These are phyloP conservation scores for Chaenocephalus aceratus DNA, from an alignment of 2,113 vertebrate species.

Conservation along the genomic window DNA sequence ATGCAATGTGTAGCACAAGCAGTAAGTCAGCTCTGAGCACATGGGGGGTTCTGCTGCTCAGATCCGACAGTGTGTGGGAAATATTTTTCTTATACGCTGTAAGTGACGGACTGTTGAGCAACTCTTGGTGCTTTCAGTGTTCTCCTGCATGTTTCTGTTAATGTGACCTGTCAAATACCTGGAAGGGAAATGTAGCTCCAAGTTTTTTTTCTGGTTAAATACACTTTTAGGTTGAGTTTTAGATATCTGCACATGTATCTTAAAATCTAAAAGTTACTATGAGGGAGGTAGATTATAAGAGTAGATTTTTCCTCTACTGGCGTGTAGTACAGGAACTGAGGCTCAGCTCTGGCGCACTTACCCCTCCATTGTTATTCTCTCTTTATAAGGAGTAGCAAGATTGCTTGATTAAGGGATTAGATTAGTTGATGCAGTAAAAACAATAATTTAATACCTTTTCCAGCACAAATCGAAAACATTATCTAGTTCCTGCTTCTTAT, in stretches of 20 bases:
- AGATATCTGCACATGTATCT: not conserved
- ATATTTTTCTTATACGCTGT: not conserved
- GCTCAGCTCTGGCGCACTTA: too few relatives aligned
- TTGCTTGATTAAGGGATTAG: too few relatives aligned
- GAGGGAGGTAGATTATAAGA: too few relatives aligned
- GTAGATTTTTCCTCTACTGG: too few relatives aligned
- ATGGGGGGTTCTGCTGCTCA: conserved; percentile 10
- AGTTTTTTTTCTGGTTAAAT: not conserved
- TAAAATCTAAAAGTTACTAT: too few relatives aligned
- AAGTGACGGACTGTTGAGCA: not conserved
- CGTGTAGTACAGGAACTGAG: too few relatives aligned
- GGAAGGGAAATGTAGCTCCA: not conserved
- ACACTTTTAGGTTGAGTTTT: not conserved
- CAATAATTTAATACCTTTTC: too few relatives aligned
- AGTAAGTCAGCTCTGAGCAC: not conserved
- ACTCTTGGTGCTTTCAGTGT: not conserved
- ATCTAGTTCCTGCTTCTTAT: not conserved
- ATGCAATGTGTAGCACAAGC: conserved; percentile 14
- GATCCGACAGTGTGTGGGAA: conserved; percentile 5
- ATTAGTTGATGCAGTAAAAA: too few relatives aligned
- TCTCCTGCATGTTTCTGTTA: not conserved
- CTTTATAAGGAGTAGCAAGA: too few relatives aligned
- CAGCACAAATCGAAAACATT: too few relatives aligned
- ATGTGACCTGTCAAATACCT: not conserved
- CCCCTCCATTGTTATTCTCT: too few relatives aligned